Base-by-base conservation (phyloP, 1,140 invertebrate genomes). In the Thereuonema tuberculata region DNA sequence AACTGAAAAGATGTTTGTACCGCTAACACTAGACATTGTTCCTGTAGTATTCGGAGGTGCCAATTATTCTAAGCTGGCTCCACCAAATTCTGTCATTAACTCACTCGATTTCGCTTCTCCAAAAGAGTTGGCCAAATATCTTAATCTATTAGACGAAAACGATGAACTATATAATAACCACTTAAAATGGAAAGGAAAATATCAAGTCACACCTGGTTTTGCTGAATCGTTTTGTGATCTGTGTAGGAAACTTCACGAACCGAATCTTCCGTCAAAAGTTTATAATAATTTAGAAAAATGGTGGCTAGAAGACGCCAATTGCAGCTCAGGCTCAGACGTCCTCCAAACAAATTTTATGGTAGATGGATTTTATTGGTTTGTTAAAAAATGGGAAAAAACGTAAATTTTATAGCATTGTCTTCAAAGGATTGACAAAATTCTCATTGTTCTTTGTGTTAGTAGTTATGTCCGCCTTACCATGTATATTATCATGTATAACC, bases 1-100 rank as follows among this genome's bases (percentile, higher is more conserved):
- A 50, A 97, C 93, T 0, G 94, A 98, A 71, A 98, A 98, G 71
- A 93, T 96, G 70, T 97, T 91, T 70, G 87, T 93, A 46, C 5
- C 9, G 3, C 43, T 74, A 31, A 61, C 64, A 9, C 65, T 65
- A 25, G 47, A 69, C 56, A 66, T 72, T 29, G 58, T 74, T 31
- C 72, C 73, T n/a, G 65, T 74, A 5, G 72, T 74, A 2, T 69
- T 71, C 17, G 72, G 74, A 15, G 64, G 66, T 5, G 69, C 67
- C 3, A 66, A 76, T 64, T 77, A 75, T 60, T 27, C 56, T 1
- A 12, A 20, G 2, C 25, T 73, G n/a, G 68, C 69, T 15, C 76
- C 76, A 26, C 67, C 68, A 5, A 49, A 64, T 53, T 75, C 74
- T 20, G 77, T 64, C 59, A 76, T 77, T 50, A 63, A 73, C 63